Conservation (phyloP, 2,113 vertebrate species). For the Leptosomus discolor region DNA sequence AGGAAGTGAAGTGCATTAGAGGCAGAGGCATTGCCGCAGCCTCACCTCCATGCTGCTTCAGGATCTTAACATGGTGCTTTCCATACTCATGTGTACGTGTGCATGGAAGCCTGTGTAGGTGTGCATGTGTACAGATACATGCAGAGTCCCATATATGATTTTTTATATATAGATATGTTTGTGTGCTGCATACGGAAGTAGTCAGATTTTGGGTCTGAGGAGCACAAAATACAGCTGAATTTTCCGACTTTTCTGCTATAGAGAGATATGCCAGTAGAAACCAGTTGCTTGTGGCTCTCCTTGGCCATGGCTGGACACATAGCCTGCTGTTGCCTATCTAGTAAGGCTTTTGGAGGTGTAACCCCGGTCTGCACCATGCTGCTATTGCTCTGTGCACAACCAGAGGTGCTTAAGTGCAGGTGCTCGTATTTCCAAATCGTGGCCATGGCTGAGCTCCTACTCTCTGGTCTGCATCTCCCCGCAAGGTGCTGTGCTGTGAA, state of each 20-base stretch:
- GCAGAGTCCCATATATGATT: background rate
- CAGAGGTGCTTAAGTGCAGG: background rate
- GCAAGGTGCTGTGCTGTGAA: background rate
- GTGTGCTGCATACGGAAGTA: background rate
- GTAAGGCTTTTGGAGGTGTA: too few relatives aligned
- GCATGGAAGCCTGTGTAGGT: background rate
- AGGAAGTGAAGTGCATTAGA: slow-evolving; percentile 25
- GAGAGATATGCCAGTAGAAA: background rate
- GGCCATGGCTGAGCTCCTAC: background rate
- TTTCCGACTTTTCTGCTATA: background rate
- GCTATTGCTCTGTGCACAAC: fast-evolving
- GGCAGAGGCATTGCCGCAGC: background rate
- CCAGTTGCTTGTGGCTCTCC: background rate
- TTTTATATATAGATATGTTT: background rate
- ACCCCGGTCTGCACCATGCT: fast-evolving
- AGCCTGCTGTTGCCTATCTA: background rate
- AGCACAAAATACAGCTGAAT: background rate
- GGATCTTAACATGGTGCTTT: background rate
- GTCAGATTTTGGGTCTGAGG: background rate
- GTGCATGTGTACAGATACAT: fast-evolving
- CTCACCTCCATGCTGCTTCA: background rate
- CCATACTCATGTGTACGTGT: fast-evolving
- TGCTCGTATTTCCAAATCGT: background rate
- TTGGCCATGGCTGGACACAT: background rate
- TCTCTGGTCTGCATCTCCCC: background rate